A percentile compares a stretch with the other conserved stretches of the same genome.
Evolutionary conservation across 1,140 invertebrate genomes (phyloP).

Genomic region (Mya arenaria): DNA sequence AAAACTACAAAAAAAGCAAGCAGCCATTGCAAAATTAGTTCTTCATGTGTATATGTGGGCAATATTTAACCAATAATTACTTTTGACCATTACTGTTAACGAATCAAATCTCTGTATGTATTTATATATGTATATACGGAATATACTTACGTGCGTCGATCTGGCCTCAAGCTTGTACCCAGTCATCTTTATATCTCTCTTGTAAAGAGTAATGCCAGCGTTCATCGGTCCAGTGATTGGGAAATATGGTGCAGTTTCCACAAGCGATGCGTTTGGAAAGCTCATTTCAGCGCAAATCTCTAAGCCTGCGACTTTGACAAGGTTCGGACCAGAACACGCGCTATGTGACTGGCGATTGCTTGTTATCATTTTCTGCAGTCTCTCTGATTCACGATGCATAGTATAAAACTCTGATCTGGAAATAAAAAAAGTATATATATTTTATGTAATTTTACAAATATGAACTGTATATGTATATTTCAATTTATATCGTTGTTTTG

Average conservation of each 20-base stretch:
- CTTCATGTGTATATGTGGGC: too few relatives aligned
- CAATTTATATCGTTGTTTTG: too few relatives aligned
- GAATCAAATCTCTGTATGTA: too few relatives aligned
- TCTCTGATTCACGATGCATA: constrained; percentile 62
- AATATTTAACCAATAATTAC: too few relatives aligned
- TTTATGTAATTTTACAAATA: too few relatives aligned
- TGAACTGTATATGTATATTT: too few relatives aligned
- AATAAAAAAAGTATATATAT: constrained; percentile 39
- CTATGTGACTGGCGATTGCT: constrained; percentile 85
- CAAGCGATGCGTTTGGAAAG: constrained; percentile 86
- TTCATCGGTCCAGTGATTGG: constrained; percentile 91
- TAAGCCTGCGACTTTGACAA: constrained; percentile 86
- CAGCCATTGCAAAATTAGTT: too few relatives aligned
- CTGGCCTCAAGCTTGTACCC: constrained; percentile 81
- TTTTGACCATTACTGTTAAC: too few relatives aligned
- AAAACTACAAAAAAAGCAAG: too few relatives aligned
- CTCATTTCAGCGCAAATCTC: constrained; percentile 91
- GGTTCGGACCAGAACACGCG: constrained; percentile 73
- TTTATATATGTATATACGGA: too few relatives aligned
- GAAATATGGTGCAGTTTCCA: constrained; percentile 85
- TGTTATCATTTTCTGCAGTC: constrained; percentile 71
- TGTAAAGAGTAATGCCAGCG: constrained; percentile 89
- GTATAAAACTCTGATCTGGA: constrained; percentile 74
- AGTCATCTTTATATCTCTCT: constrained; percentile 85
- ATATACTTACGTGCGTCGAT: constrained; percentile 61